Evolutionary conservation across 2,797 vertebrate species (phyloP).

Genomic region (Macropus fuliginosus): DNA sequence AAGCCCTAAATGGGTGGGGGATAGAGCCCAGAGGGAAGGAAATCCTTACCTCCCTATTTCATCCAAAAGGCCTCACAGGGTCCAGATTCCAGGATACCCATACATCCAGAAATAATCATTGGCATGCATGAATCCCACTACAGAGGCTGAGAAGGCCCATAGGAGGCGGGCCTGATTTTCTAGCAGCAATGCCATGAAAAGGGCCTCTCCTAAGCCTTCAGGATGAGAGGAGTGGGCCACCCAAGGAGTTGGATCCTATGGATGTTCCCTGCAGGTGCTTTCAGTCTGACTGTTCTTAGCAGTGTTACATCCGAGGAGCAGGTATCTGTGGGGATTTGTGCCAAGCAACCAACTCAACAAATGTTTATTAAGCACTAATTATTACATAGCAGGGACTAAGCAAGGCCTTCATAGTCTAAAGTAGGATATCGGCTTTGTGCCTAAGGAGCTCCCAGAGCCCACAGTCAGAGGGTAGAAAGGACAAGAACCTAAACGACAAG

Average conservation of each 20-base stretch:
- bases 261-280: background rate
- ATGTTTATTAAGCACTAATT: background rate
- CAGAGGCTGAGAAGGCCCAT: background rate
- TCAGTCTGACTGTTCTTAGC: background rate
- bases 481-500: background rate
- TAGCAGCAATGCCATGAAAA: background rate
- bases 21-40: background rate
- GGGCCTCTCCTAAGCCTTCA: no score
- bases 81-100: background rate
- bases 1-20: background rate
- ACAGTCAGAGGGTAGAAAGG: background rate
- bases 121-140: background rate
- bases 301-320: background rate
- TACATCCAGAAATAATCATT: background rate
- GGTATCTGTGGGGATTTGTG: background rate
- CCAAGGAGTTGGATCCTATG: background rate
- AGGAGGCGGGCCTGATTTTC: background rate
- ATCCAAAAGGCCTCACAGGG: background rate
- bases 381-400: background rate
- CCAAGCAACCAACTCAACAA: background rate
- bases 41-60: background rate
- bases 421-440: background rate
- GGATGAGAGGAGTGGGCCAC: background rate
- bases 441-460: background rate
- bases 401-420: background rate